Conservation (phyloP, 2,888 invertebrate species). For the Tenthredo mesomela region DNA sequence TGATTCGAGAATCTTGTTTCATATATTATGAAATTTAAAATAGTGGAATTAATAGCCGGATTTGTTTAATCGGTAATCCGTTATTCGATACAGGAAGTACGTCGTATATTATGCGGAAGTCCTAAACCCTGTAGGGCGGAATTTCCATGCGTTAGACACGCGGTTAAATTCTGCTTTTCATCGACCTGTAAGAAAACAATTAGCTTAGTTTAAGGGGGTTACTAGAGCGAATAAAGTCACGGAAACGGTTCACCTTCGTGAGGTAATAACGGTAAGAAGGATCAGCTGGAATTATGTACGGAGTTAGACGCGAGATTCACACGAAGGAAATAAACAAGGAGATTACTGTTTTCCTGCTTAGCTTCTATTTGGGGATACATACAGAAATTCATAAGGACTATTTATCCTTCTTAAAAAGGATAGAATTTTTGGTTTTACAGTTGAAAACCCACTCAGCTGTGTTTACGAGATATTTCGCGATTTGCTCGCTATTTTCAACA, state of each 20-base stretch:
- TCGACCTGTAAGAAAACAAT: slow-evolving; percentile 13
- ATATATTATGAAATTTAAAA: too few species aligned
- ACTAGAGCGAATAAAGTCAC: neutral
- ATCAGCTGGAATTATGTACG: neutral
- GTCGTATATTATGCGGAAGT: too few species aligned
- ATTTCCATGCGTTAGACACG: neutral
- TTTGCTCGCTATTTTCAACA: slow-evolving; percentile 28
- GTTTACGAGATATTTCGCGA: neutral
- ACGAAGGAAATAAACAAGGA: too few species aligned
- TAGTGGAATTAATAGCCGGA: neutral
- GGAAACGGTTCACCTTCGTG: neutral
- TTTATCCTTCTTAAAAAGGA: neutral
- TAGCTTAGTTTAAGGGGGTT: neutral
- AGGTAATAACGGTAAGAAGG: neutral
- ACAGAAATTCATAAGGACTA: too few species aligned
- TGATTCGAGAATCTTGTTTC: neutral
- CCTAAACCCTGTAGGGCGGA: neutral
- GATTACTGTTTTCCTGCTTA: too few species aligned
- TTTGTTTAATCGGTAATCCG: neutral
- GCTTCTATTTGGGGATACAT: neutral
- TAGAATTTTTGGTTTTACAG: neutral
- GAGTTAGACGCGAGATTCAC: neutral
- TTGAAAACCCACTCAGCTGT: neutral
- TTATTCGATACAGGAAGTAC: too few species aligned
- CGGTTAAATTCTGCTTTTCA: neutral